Base-by-base conservation (phyloP, 2,888 invertebrate species). In the Drosophila limbata region DNA sequence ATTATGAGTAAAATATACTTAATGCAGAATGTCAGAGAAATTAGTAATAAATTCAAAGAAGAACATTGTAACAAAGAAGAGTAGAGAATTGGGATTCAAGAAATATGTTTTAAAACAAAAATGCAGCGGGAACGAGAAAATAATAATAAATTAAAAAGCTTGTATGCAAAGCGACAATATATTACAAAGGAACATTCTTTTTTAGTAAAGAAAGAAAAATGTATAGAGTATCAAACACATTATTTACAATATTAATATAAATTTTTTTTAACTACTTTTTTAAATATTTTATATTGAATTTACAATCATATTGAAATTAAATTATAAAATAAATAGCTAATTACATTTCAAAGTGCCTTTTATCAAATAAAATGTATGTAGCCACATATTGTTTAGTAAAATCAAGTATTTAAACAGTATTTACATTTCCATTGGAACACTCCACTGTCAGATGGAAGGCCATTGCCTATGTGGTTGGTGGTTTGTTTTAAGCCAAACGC, bases 401-500 rank as follows among this genome's bases (percentile, higher is more conserved):
- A 52, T 8, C 33, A 10, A 33, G 3, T 10, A 21, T 28, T 19
- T 33, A 13, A 4, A 17, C 4, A 31, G 10, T 39, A 11, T 39
- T n/a, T 15, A 11, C 15, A 8, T 37, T n/a, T 51, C n/a, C 51
- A 52, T 15, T 25, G 10, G 11, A 39, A 31, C 39, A 40, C 59
- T 15, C 42, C 31, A 28, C 11, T 13, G 10, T 33, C 10, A 35
- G 11, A 15, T 15, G 66, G 66, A 71, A 77, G 67, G 74, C 62
- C 39, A 56, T 60, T 42, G 68, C 37, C 25, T 44, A n/a, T 57
- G 42, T 59, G 25, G 45, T 37, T 50, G 42, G 4, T 53, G 55
- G 37, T 52, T 63, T 62, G 67, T 67, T 62, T 62, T 45, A 47
- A 53, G 64, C 47, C 15, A 65, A 65, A 35, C 51, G 64, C 39